Base-by-base conservation (phyloP, 2,888 invertebrate species). In the Ephialtes manifestator region DNA sequence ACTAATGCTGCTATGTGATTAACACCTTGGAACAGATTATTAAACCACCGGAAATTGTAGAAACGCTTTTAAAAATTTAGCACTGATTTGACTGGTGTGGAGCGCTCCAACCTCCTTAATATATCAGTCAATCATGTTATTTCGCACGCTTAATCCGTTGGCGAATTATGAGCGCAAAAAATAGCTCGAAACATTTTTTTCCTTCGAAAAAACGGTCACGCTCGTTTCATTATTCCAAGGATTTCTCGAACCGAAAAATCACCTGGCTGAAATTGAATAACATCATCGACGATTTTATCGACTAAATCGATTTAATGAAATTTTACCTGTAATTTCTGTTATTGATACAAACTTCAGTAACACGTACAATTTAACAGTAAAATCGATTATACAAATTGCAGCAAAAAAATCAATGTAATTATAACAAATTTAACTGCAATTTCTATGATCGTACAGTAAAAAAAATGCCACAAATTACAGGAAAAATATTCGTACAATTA, bases 111-210 rank as follows among this genome's bases (percentile, higher is more conserved):
- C n/a, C 31, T 31, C 63, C 20, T 79, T 31, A 31, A n/a, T 68
- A 60, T 58, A 60, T 70, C 70, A 60, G 60, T 71, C 68, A 35
- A 65, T 67, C 55, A 24, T 55, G 65, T 7, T 35, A 39, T 43
- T 75, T 63, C 20, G 10, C n/a, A 46, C 15, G 43, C 72, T 39
- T n/a, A 53, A 43, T 46, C 18, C 67, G 43, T 13, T 46, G 43
- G n/a, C 63, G 58, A 0, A 11, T n/a, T n/a, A 7, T 31, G n/a
- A 60, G 58, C 31, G 28, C 18, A 68, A 46, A 1, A 68, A 28
- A 28, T 2, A 20, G 43, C 24, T 58, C 24, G n/a, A 46, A 24
- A 46, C 8, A n/a, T n/a, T n/a, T n/a, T 10, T 43, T 18, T 24
- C 8, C 8, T n/a, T n/a, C n/a, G n/a, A 7, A 39, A 63, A 60